These are phyloP conservation scores for Drosophila ambigua DNA, from an alignment of 1,140 invertebrate species.

Conservation along the genomic window DNA sequence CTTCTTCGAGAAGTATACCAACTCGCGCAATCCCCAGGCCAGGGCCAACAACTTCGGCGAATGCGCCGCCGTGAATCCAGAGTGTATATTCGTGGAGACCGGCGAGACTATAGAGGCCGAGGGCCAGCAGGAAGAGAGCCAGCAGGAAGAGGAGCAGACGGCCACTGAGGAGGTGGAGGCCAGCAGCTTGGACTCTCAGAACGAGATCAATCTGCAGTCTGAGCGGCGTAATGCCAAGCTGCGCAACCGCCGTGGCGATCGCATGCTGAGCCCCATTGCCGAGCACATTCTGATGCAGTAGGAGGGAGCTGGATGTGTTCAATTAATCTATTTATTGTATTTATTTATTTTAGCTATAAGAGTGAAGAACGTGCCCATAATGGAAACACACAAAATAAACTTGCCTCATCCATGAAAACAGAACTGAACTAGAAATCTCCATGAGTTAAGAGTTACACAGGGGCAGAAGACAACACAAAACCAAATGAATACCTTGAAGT, in stretches of 20 bases:
- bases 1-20: conserved; percentile 79
- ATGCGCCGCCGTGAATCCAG: conserved; percentile 71
- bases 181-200: conserved; percentile 45
- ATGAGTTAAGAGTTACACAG: conserved; percentile 15
- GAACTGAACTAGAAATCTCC: conserved; percentile 16
- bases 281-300: conserved; percentile 71
- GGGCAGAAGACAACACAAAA: conserved; percentile 30
- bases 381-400: conserved; percentile 68
- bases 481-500: conserved; percentile 35
- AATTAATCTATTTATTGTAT: conserved; percentile 69
- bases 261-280: conserved; percentile 58
- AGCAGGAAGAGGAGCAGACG: background rate
- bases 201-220: conserved; percentile 64
- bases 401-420: conserved; percentile 66
- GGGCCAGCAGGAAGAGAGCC: background rate
- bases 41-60: conserved; percentile 65
- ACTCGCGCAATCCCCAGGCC: conserved; percentile 57
- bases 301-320: conserved; percentile 5
- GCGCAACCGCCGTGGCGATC: conserved; percentile 54
- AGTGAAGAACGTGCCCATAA: conserved; percentile 58
- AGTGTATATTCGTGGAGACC: conserved; percentile 76
- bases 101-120: conserved; percentile 18
- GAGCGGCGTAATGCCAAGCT: conserved; percentile 59
- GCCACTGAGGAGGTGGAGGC: background rate
- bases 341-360: conserved; percentile 82